phyloP scores from a whole-genome alignment of 2,113 vertebrate species.

The Otocyon megalotis region DNA sequence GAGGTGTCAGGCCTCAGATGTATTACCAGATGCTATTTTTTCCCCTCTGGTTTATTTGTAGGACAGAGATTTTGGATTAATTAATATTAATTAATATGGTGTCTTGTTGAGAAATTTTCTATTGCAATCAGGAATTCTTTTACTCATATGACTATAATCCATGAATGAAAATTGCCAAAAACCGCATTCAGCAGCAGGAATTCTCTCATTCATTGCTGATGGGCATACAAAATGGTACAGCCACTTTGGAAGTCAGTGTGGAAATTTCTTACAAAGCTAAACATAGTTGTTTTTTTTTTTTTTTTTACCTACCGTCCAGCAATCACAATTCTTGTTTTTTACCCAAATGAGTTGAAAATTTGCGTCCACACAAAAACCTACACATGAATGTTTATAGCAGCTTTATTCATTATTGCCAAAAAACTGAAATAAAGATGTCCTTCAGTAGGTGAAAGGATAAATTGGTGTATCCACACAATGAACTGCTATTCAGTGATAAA shows the following conservation, averaged over 20 bases:
- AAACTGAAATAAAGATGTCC: background rate
- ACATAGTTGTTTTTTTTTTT: background rate
- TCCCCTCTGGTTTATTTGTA: background rate
- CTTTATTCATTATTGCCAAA: slow-evolving; percentile 39
- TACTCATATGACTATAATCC: background rate
- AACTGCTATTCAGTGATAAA: background rate
- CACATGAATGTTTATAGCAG: slow-evolving; percentile 15
- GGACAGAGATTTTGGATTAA: background rate
- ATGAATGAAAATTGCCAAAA: background rate
- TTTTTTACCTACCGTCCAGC: background rate
- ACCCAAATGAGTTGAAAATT: background rate
- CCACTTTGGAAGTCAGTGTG: background rate
- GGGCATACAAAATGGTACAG: background rate
- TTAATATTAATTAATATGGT: background rate
- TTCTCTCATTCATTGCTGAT: background rate
- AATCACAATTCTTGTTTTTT: background rate
- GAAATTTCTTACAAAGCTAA: slow-evolving; percentile 3
- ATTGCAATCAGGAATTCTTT: background rate
- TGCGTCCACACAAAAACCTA: slow-evolving; percentile 4
- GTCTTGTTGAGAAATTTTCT: background rate
- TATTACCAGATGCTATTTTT: background rate
- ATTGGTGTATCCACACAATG: background rate
- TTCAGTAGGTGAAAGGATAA: background rate
- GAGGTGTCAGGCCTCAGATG: background rate
- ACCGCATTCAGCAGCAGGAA: background rate